Base-by-base conservation (phyloP, 2,888 invertebrate genomes). In the Eledone cirrhosa region DNA sequence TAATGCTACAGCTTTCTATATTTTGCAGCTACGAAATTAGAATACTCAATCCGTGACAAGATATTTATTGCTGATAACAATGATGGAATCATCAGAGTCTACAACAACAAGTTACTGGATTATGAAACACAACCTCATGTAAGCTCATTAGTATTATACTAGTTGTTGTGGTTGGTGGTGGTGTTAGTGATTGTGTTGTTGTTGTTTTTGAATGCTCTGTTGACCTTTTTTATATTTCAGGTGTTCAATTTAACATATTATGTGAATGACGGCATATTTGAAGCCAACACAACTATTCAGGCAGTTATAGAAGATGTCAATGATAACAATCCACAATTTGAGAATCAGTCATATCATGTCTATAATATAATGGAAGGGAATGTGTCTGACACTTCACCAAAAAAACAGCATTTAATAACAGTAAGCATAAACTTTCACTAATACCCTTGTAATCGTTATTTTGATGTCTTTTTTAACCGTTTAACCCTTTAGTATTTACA, bases 31-130 rank as follows among this genome's bases (percentile, higher is more conserved):
- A 97, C 97, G 93, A 96, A 96, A 94, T 97, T 98, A 94, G 96
- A 97, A 93, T 98, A 98, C 93, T 97, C 98, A 94, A 98, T 98
- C 93, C 97, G 97, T 92, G 96, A 96, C 94, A 98, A 98, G 83
- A 98, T 97, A 63, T 98, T 98, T 91, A 97, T 97, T 87, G 97
- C 98, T 91, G 97, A 97, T 93, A 97, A 97, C 92, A 97, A 97
- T 95, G 98, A 98, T 85, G 98, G 98, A 87, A 98, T 98, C 91
- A 98, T 98, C 92, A 98, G 97, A 92, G 97, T 98, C 86, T 97
- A 97, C 81, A 97, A 97, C 85, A 96, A 97, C 13, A 72, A 72
- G 8, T 41, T 72, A 81, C 93, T 98, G 90, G 98, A 98, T 93
- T 98, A 98, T 92, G 98, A 98, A 92, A 96, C 97, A 78, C 94